Evolutionary conservation across 2,888 invertebrate genomes (phyloP), one percentile per base, ranked within the genome.

Genomic region (Halictus quadricinctus): DNA sequence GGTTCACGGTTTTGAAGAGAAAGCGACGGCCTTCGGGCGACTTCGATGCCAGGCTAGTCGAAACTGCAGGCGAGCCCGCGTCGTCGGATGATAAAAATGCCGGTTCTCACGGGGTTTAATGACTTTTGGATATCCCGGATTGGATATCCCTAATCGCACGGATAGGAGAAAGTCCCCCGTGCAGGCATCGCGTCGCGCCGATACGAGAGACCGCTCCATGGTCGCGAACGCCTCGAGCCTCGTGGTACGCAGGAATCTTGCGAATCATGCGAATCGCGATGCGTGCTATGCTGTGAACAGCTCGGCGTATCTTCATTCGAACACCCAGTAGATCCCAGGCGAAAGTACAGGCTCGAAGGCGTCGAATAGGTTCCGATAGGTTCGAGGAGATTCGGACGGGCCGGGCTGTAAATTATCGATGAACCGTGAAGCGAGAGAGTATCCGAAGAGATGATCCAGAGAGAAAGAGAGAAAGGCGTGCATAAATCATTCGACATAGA

Each of bases 131-230:
- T 90, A 90, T 88, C 76, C 66, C 58, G 78, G 54, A 76, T 76
- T 76, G 72, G 36, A 36, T 36, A 36, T 36, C 36, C 36, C 80
- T 85, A 86, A 86, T 90, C 81, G 76, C 43, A 7, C 43, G 79
- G 76, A 84, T 80, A 82, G 78, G 90, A 90, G 89, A 90, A 90
- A 90, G 89, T 88, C 81, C 84, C 82, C 84, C 83, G 36, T 73
- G 72, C 81, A 80, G n/a, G 54, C 54, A n/a, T 54, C 54, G n/a
- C 66, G 64, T 18, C 74, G 72, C 36, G 18, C 66, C 73, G 84
- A 81, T 80, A 81, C 85, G 79, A 78, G 75, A 74, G 83, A 73
- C 72, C 60, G 72, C 60, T 29, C 69, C 69, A 72, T 76, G 58
- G 29, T 54, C 46, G 70, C 18, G 73, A 80, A 73, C 41, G 79